phyloP scores from a whole-genome alignment of 2,113 vertebrate genomes.

The Hepsetus odoe region DNA sequence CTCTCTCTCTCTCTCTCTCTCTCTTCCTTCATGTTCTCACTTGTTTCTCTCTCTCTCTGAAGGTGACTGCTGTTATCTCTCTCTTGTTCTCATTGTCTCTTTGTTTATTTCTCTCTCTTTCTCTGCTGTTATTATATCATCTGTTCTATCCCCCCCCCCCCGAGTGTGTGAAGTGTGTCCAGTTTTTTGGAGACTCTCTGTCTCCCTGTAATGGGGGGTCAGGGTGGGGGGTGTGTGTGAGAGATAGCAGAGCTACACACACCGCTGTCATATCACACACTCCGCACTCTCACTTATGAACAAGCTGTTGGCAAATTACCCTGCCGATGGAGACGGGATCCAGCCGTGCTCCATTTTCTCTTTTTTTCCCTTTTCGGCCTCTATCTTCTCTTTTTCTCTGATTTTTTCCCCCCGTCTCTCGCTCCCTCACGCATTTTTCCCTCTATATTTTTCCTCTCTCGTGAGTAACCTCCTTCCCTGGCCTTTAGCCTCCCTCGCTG shows the following conservation, averaged over 20 bases:
- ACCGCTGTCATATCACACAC: conserved; percentile 42
- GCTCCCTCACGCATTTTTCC: conserved; percentile 36
- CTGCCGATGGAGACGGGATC: conserved; percentile 36
- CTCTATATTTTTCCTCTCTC: neutral
- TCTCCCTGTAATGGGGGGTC: conserved; percentile 42
- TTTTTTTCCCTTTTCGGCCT: conserved; percentile 10
- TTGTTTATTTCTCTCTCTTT: neutral
- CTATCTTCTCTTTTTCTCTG: conserved; percentile 20
- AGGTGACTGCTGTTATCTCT: too few species aligned
- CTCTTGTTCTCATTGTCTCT: neutral
- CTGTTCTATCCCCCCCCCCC: too few species aligned
- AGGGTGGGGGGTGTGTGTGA: conserved; percentile 40
- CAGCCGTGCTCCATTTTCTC: conserved; percentile 29
- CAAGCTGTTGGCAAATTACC: conserved; percentile 33
- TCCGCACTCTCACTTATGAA: conserved; percentile 34
- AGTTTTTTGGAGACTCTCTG: conserved; percentile 43
- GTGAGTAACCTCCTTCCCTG: conserved; percentile 39
- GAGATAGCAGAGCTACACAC: conserved; percentile 51
- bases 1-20: neutral
- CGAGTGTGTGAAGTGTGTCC: conserved; percentile 38
- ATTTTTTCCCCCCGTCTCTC: too few species aligned
- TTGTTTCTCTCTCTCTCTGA: neutral
- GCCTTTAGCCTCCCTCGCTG: too few species aligned
- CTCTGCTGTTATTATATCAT: neutral
- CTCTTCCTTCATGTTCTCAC: too few species aligned